These are phyloP conservation scores for Varanus komodoensis DNA, from an alignment of 2,113 vertebrate genomes.

Conservation along the genomic window DNA sequence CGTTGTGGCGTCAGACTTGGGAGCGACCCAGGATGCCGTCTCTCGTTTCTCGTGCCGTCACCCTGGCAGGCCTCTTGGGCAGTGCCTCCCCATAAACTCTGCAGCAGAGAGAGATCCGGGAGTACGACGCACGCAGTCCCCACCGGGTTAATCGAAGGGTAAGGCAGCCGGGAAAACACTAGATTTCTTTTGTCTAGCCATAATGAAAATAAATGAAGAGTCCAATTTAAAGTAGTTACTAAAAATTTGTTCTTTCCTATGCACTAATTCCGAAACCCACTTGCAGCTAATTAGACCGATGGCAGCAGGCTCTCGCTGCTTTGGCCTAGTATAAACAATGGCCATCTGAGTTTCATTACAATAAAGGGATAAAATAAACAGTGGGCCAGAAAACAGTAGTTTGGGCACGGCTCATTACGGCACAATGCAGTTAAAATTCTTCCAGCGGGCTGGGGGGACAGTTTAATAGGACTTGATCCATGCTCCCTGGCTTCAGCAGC, in stretches of 20 bases:
- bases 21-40: background rate
- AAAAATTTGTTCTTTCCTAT: slow-evolving; percentile 84
- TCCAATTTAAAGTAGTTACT: slow-evolving; percentile 80
- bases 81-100: background rate
- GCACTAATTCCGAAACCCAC: slow-evolving; percentile 75
- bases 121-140: slow-evolving; percentile 2
- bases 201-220: slow-evolving; percentile 82
- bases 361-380: slow-evolving; percentile 91
- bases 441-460: slow-evolving; percentile 31
- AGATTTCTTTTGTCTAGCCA: slow-evolving; percentile 74
- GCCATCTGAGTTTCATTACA: slow-evolving; percentile 93
- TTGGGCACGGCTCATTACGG: slow-evolving; percentile 86
- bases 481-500: background rate
- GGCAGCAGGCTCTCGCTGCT: slow-evolving; percentile 68
- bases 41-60: fast-evolving
- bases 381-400: slow-evolving; percentile 84
- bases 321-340: slow-evolving; percentile 83
- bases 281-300: slow-evolving; percentile 80
- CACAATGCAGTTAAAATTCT: slow-evolving; percentile 78
- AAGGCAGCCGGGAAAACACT: slow-evolving; percentile 66
- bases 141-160: slow-evolving; percentile 14
- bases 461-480: slow-evolving; percentile 11
- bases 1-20: background rate
- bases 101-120: background rate
- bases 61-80: background rate